Conservation (phyloP, 2,113 vertebrate genomes). For the Corythaixoides concolor region DNA sequence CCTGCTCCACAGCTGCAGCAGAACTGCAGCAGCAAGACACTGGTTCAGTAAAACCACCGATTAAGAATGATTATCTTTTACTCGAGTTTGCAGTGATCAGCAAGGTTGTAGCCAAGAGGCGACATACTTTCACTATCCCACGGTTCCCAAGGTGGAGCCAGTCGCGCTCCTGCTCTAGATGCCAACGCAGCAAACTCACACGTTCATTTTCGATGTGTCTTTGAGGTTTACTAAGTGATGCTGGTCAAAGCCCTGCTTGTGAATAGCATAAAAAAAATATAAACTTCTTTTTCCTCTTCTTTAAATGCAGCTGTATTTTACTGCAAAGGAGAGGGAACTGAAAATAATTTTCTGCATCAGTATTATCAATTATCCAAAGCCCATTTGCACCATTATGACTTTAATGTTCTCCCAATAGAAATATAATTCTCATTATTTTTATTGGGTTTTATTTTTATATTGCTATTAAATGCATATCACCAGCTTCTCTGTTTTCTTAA, state of each 20-base stretch:
- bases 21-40: not conserved
- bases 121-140: not conserved
- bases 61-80: constrained; percentile 37
- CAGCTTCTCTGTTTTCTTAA: constrained; percentile 55
- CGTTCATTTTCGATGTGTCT: not conserved
- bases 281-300: not conserved
- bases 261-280: not conserved
- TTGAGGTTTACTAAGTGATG: not conserved
- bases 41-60: constrained; percentile 20
- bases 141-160: not conserved
- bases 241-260: not conserved
- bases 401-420: constrained; percentile 55
- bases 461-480: constrained; percentile 36
- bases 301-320: constrained; percentile 48
- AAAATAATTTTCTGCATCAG: constrained; percentile 63
- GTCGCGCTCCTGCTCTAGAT: not conserved
- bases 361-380: constrained; percentile 66
- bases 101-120: constrained; percentile 1
- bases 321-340: constrained; percentile 43
- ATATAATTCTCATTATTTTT: constrained; percentile 67
- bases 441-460: constrained; percentile 63
- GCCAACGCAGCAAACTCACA: not conserved
- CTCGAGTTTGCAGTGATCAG: not conserved
- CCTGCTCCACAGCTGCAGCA: constrained; percentile 25
- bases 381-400: constrained; percentile 57